Conservation (phyloP, 2,797 vertebrate genomes). For the Phrynocephalus vlangalii region DNA sequence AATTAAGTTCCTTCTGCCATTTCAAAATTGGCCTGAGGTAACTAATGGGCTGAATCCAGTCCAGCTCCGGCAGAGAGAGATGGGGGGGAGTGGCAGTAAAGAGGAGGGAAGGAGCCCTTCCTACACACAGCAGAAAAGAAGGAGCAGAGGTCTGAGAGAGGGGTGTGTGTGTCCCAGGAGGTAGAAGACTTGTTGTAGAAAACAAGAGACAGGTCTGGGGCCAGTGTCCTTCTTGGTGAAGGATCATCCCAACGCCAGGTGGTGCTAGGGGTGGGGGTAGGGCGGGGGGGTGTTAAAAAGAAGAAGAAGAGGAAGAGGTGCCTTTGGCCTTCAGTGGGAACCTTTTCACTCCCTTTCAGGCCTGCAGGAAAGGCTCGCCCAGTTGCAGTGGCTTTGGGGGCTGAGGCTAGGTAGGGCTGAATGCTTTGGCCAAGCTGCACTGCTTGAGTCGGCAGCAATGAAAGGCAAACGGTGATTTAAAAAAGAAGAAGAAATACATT, state of each 20-base stretch:
- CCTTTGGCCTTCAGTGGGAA: neutral
- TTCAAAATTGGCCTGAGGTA: neutral
- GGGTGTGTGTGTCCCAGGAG: neutral
- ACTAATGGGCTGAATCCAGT: neutral
- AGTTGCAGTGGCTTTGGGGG: neutral
- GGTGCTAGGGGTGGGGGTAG: neutral
- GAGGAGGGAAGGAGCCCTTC: neutral
- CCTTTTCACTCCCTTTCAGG: constrained; percentile 10
- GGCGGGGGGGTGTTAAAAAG: no score
- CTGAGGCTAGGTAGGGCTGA: neutral
- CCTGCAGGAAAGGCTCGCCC: constrained; percentile 40
- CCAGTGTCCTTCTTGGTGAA: neutral
- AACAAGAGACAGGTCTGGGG: neutral
- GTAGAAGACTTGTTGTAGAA: neutral
- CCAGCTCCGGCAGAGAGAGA: neutral
- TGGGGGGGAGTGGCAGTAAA: no score
- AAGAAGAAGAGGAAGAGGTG: constrained; percentile 31
- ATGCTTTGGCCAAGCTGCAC: neutral
- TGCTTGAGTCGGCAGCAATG: constrained; percentile 47
- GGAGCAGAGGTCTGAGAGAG: neutral
- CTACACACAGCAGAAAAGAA: neutral
- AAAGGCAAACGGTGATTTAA: constrained; percentile 33
- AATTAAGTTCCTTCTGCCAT: neutral
- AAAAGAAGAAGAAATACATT: neutral
- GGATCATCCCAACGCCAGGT: neutral